Conservation (phyloP, 2,797 vertebrate genomes). For the Sebastolobus altivelis region DNA sequence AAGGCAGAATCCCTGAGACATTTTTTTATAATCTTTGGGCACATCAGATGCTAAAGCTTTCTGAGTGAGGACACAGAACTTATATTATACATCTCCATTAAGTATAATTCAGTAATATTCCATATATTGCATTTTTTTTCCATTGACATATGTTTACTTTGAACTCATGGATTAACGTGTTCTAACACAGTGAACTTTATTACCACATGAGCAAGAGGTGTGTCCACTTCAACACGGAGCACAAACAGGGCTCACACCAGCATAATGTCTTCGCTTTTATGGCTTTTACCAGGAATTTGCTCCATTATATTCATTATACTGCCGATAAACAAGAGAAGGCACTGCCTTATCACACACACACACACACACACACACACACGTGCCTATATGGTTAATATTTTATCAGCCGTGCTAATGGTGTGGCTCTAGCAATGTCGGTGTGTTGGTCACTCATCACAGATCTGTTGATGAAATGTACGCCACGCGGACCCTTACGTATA, state of each 20-base stretch:
- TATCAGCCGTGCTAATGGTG: neutral
- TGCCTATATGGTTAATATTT: neutral
- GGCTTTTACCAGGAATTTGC: slow-evolving; percentile 4
- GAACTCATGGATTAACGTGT: slow-evolving; percentile 8
- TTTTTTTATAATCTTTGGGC: too few relatives aligned
- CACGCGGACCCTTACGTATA: too few relatives aligned
- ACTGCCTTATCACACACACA: neutral
- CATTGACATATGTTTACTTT: neutral
- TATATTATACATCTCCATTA: too few relatives aligned
- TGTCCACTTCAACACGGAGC: neutral
- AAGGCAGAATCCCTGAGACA: too few relatives aligned
- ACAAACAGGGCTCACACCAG: neutral
- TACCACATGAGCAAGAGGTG: neutral
- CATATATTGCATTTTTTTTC: too few relatives aligned
- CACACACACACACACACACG: neutral
- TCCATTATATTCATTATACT: neutral
- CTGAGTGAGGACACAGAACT: too few relatives aligned
- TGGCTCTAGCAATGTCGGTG: too few relatives aligned
- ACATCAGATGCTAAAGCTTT: too few relatives aligned
- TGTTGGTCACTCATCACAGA: too few relatives aligned
- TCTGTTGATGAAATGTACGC: too few relatives aligned
- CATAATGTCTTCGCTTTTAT: slow-evolving; percentile 9
- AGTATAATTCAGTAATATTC: neutral
- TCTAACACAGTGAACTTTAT: slow-evolving; percentile 28
- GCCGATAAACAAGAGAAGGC: neutral